A percentile compares a stretch with the other conserved stretches of the same genome.
phyloP scores from a whole-genome alignment of 2,888 invertebrate species.

The Sesia bembeciformis region DNA sequence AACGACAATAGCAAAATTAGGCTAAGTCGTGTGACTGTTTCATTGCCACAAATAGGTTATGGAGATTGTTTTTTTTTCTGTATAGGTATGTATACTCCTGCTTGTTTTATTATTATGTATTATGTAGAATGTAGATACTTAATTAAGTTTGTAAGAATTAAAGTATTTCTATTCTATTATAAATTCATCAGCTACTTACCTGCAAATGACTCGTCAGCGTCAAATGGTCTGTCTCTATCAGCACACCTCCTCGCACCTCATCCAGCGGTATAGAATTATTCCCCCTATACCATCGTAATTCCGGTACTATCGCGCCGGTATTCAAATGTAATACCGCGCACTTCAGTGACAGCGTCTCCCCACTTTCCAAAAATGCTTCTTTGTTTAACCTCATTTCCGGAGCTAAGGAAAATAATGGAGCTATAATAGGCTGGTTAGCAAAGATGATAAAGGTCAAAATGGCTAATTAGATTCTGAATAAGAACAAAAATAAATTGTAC shows the following conservation, averaged over 20 bases:
- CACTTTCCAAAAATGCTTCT: constrained; percentile 59
- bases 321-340: constrained; percentile 49
- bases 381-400: constrained; percentile 58
- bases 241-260: constrained; percentile 63
- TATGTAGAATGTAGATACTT: no score
- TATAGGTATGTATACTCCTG: no score
- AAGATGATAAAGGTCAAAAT: no score
- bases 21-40: no score
- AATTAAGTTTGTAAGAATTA: no score
- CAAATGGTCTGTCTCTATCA: constrained; percentile 57
- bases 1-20: no score
- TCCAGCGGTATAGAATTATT: constrained; percentile 43
- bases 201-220: constrained; percentile 58
- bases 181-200: constrained; percentile 21
- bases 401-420: constrained; percentile 21
- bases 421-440: neutral
- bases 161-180: no score
- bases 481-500: no score
- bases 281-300: constrained; percentile 53
- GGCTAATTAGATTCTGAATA: no score
- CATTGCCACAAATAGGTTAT: no score
- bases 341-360: constrained; percentile 58
- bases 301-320: constrained; percentile 37
- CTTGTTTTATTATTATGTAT: no score
- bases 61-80: no score